These are phyloP conservation scores for Callorhinus ursinus DNA, from an alignment of 2,113 vertebrate genomes.

Conservation along the genomic window DNA sequence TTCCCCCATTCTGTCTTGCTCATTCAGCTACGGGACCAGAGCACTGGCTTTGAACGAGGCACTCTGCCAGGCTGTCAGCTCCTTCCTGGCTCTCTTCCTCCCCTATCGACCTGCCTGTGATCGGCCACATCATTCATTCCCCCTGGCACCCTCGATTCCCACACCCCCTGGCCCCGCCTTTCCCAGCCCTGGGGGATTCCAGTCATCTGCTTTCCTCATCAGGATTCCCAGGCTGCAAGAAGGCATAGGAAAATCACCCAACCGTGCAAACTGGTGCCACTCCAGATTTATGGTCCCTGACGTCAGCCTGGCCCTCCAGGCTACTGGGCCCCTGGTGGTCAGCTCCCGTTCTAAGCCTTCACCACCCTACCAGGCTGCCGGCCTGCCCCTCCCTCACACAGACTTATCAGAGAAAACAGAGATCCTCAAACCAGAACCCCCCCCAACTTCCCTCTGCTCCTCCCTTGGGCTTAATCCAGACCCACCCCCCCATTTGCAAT, in stretches of 20 bases:
- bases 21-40: neutral
- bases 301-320: constrained; percentile 53
- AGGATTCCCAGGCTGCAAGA: constrained; percentile 54
- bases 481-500: neutral
- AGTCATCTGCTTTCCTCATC: constrained; percentile 71
- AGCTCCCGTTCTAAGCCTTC: constrained; percentile 58
- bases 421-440: neutral
- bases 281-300: constrained; percentile 71
- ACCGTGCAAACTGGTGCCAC: constrained; percentile 66
- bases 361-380: neutral
- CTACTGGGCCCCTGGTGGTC: constrained; percentile 41
- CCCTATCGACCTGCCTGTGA: neutral
- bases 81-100: constrained; percentile 56
- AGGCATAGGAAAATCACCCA: constrained; percentile 69
- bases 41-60: neutral
- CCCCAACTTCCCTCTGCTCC: neutral
- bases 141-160: constrained; percentile 30
- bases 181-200: constrained; percentile 47
- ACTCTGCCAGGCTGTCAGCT: constrained; percentile 40
- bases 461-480: neutral
- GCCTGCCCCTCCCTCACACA: neutral
- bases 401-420: constrained; percentile 46
- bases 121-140: constrained; percentile 53
- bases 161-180: constrained; percentile 46
- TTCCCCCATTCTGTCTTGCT: neutral